Base-by-base conservation (phyloP, 2,113 vertebrate species). In the Myrmecophaga tridactyla region DNA sequence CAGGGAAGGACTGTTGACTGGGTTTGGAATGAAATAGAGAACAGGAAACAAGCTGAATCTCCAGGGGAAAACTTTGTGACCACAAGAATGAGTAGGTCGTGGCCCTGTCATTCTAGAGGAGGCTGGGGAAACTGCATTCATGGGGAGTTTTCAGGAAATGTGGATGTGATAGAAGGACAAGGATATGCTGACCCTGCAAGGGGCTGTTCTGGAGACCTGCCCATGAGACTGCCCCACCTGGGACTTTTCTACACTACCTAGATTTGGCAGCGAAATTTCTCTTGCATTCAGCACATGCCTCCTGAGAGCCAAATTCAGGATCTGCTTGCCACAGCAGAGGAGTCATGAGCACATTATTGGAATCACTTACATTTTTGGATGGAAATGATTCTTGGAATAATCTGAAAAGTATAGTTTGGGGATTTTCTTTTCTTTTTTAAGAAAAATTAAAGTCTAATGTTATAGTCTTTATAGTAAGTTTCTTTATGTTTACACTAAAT, bases 31-130 rank as follows among this genome's bases (percentile, higher is more conserved):
- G 67, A 81, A 69, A 39, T 9, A 14, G 43, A 92, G 88, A 76
- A 93, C 83, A 81, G 63, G 84, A 95, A 93, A 86, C 48, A 95
- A 90, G 53, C 78, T 31, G 3, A 53, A 25, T 72, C 94, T 86
- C 85, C n/a, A 36, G 87, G 67, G 69, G 56, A 39, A 88, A 84
- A 3, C 72, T 65, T 48, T 9, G 83, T 20, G 62, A 63, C 95
- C 90, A 88, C 77, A 82, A 46, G 78, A 89, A 95, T 56, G 60
- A 82, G 27, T 48, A 88, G 85, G 85, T 62, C 72, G 0, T 7
- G 70, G 80, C 69, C 93, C 80, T 43, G 51, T 65, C 81, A 63
- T 86, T 91, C 63, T 43, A 90, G 83, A 65, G 51, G 84, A 75
- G 51, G 51, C 23, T 70, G 58, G 69, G 75, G 10, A 70, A 36